Evolutionary conservation across 2,797 vertebrate genomes (phyloP).

Genomic region (Sciaenops ocellatus): DNA sequence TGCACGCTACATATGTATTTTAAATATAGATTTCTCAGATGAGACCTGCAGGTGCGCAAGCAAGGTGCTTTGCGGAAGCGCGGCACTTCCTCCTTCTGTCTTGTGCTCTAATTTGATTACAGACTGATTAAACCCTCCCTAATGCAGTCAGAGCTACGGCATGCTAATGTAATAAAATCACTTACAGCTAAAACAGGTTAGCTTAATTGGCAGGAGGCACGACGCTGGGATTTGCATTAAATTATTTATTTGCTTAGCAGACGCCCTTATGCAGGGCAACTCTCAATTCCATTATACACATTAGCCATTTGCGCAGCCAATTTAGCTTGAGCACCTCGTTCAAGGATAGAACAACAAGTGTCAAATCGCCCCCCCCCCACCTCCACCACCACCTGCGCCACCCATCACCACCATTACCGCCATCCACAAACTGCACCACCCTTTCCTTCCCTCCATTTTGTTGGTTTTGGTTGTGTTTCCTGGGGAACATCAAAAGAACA

Average conservation of each 20-base stretch:
- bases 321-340: conserved; percentile 81
- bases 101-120: conserved; percentile 85
- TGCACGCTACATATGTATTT: conserved; percentile 49
- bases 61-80: conserved; percentile 79
- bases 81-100: conserved; percentile 83
- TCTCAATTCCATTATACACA: conserved; percentile 85
- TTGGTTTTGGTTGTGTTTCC: conserved; percentile 26
- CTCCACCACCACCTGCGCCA: not conserved
- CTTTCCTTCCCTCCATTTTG: conserved; percentile 40
- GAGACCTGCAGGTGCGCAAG: conserved; percentile 78
- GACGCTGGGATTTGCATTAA: conserved; percentile 87
- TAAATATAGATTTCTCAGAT: conserved; percentile 66
- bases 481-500: conserved; percentile 35
- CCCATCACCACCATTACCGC: not conserved
- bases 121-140: conserved; percentile 87
- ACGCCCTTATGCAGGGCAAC: conserved; percentile 80
- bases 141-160: conserved; percentile 87
- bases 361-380: conserved; percentile 19
- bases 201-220: conserved; percentile 88
- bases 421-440: conserved; percentile 4
- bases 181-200: conserved; percentile 89
- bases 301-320: conserved; percentile 83
- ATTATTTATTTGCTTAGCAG: conserved; percentile 89
- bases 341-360: conserved; percentile 81
- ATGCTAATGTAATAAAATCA: conserved; percentile 90